Conservation (phyloP, 2,888 invertebrate species). For the Ferdinandea cuprea region DNA sequence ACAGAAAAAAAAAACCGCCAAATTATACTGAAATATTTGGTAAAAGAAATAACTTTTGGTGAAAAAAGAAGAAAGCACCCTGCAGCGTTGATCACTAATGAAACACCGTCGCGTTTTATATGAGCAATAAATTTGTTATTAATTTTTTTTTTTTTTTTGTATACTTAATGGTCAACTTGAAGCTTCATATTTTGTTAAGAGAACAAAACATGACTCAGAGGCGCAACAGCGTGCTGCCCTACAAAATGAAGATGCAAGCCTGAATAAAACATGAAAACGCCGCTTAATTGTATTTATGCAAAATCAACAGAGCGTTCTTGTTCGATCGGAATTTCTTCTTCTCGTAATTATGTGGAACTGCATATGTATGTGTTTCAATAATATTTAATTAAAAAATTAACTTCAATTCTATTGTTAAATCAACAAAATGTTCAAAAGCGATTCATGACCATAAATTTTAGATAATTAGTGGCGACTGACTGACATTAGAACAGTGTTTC, state of each 20-base stretch:
- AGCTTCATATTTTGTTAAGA: background rate
- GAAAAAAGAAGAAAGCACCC: conserved; percentile 50
- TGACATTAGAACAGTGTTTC: background rate
- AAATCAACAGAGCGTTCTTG: conserved; percentile 29
- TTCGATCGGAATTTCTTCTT: background rate
- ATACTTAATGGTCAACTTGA: background rate
- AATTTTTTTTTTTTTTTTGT: conserved; percentile 8
- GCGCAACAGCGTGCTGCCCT: conserved; percentile 1
- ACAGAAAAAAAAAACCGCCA: conserved; percentile 49
- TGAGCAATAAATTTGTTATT: conserved; percentile 60
- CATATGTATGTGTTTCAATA: conserved; percentile 35
- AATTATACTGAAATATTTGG: conserved; percentile 49
- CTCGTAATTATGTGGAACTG: conserved; percentile 42
- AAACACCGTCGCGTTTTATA: conserved; percentile 67
- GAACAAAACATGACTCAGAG: background rate
- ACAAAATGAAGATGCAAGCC: conserved; percentile 41
- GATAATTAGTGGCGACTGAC: conserved; percentile 15
- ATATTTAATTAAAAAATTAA: conserved; percentile 54
- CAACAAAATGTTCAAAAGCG: conserved; percentile 29
- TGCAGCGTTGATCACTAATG: conserved; percentile 60
- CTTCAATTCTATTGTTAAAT: conserved; percentile 3
- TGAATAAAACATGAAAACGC: conserved; percentile 46
- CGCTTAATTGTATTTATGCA: conserved; percentile 44
- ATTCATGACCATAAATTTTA: conserved; percentile 33
- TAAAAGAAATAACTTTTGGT: conserved; percentile 45